Conservation (phyloP, 2,888 invertebrate genomes). For the Fragum whitleyi region DNA sequence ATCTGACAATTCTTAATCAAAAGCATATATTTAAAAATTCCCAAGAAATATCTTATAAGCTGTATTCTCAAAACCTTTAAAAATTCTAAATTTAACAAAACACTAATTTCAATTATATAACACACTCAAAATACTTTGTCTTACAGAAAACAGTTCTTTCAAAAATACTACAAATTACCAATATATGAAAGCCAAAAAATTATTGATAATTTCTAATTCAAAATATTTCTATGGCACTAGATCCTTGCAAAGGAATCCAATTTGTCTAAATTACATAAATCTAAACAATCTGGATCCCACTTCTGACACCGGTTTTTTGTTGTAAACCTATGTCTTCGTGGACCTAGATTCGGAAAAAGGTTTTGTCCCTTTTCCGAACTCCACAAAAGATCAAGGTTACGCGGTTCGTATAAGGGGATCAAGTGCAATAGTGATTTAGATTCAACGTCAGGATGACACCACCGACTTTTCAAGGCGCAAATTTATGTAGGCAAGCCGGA, state of each 20-base stretch:
- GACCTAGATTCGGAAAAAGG: neutral
- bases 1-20: neutral
- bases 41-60: neutral
- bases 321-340: neutral
- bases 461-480: neutral
- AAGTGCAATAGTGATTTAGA: neutral
- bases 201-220: neutral
- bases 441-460: conserved; percentile 4
- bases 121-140: neutral
- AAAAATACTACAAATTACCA: neutral
- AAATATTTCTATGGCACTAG: neutral
- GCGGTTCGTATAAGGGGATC: neutral
- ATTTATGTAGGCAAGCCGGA: neutral
- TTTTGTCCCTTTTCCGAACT: neutral
- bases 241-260: neutral
- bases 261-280: neutral
- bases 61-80: neutral
- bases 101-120: neutral
- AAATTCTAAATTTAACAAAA: neutral
- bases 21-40: no score
- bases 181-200: neutral
- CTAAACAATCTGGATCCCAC: neutral
- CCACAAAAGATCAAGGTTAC: neutral
- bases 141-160: no score
- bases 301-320: neutral